phyloP scores from a whole-genome alignment of 2,113 vertebrate species.

The Python bivittatus region DNA sequence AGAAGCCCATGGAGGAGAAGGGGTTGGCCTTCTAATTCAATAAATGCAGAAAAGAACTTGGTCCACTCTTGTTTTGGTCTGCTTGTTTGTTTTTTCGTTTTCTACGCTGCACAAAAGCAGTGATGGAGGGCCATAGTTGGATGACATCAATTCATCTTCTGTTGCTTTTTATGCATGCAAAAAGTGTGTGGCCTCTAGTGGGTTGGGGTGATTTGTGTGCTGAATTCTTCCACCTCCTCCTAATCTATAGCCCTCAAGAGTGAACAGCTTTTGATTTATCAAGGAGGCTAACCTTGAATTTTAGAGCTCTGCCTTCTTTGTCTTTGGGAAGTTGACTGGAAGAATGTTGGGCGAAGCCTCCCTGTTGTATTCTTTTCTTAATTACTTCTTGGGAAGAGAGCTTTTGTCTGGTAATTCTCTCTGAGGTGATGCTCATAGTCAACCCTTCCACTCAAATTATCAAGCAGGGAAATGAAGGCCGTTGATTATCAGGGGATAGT shows the following conservation, averaged over 20 bases:
- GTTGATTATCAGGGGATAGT: background rate
- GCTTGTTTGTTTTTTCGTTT: no score
- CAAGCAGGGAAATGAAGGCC: background rate
- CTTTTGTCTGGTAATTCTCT: background rate
- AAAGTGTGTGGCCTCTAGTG: background rate
- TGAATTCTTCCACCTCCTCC: background rate
- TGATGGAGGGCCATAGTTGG: no score
- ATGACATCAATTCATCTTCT: background rate
- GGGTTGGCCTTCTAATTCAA: no score
- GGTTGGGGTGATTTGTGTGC: background rate
- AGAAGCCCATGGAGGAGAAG: no score
- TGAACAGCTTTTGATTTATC: background rate
- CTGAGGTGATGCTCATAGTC: background rate
- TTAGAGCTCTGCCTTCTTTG: background rate
- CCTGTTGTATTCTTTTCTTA: background rate
- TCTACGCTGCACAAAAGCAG: no score
- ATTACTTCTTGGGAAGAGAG: background rate
- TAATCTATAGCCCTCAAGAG: background rate
- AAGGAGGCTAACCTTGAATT: background rate
- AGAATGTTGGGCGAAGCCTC: background rate
- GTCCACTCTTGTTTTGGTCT: no score
- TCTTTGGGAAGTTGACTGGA: background rate
- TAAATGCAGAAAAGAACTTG: no score
- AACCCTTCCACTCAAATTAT: background rate
- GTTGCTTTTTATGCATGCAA: background rate